Conservation (phyloP, 2,888 invertebrate species). For the Scaptodrosophila latifasciaeformis region DNA sequence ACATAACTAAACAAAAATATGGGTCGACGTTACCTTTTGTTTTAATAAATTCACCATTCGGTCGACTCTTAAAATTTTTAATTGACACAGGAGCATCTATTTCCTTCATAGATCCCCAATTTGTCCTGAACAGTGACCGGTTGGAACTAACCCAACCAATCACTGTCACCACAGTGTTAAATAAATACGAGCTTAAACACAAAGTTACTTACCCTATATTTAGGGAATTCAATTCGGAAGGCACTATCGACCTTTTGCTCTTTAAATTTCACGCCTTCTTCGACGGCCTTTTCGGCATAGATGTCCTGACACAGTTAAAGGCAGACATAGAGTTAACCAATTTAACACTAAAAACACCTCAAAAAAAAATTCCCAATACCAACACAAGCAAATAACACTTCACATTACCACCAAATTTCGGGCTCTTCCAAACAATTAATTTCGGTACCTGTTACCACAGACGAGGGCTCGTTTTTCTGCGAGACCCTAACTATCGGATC, state of each 20-base stretch:
- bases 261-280: slow-evolving; percentile 1
- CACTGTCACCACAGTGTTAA: not conserved
- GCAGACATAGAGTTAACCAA: not conserved
- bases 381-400: not conserved
- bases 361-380: not conserved
- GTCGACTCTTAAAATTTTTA: not conserved
- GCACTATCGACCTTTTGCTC: not conserved
- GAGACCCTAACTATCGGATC: not conserved
- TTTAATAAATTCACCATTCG: not conserved
- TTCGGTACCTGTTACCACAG: not conserved
- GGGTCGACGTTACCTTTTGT: not conserved
- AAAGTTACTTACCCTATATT: not conserved
- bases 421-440: not conserved
- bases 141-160: not conserved
- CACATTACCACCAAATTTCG: not conserved
- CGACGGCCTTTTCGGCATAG: slow-evolving; percentile 1
- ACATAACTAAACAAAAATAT: not conserved
- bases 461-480: not conserved
- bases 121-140: not conserved
- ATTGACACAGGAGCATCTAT: not conserved
- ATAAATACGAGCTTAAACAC: not conserved
- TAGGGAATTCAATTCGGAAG: not conserved
- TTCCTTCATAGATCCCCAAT: not conserved
- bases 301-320: not conserved
- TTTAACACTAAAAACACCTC: not conserved